Percentiles rank a stretch among this genome's conserved stretches.
Evolutionary conservation across 30 jellyfish, hydroid and myxozoan genomes (phyloP).

Genomic region (Aurelia sp.): DNA sequence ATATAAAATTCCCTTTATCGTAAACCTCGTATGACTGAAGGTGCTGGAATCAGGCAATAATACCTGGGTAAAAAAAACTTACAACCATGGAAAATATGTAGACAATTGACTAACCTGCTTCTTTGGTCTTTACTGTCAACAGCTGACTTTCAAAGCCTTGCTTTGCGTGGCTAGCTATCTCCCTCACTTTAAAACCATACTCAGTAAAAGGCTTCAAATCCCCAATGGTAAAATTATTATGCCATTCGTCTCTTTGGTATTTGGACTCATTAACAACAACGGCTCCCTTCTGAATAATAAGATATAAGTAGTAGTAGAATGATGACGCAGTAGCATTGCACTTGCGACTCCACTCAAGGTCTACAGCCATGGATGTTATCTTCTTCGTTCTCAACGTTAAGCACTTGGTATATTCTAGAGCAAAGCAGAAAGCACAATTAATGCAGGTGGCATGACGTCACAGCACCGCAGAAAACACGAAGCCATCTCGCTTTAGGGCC

Average conservation of each 20-base stretch:
- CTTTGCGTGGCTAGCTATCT: constrained; percentile 5
- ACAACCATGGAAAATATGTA: background rate
- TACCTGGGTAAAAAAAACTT: background rate
- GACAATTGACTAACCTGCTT: constrained; percentile 11
- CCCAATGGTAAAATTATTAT: background rate
- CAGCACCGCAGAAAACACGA: too few species aligned
- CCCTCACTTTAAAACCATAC: constrained; percentile 37
- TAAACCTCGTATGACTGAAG: too few species aligned
- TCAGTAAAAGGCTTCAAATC: constrained; percentile 28
- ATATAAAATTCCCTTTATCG: too few species aligned
- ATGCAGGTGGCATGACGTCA: too few species aligned
- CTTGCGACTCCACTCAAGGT: constrained; percentile 32
- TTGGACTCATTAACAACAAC: background rate
- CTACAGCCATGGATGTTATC: background rate
- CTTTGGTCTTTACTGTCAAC: background rate
- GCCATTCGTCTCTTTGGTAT: constrained; percentile 1
- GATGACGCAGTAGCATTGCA: constrained; percentile 24
- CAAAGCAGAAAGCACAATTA: background rate
- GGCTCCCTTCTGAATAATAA: constrained; percentile 7
- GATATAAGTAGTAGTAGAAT: constrained; percentile 26
- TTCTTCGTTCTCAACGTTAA: background rate
- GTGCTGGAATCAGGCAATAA: too few species aligned
- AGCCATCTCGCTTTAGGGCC: too few species aligned
- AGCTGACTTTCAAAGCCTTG: constrained; percentile 33
- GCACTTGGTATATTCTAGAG: constrained; percentile 52